Percentiles rank a stretch among this genome's conserved stretches.
These are phyloP conservation scores for Ametastegia equiseti DNA, from an alignment of 2,888 invertebrate genomes.

Conservation along the genomic window DNA sequence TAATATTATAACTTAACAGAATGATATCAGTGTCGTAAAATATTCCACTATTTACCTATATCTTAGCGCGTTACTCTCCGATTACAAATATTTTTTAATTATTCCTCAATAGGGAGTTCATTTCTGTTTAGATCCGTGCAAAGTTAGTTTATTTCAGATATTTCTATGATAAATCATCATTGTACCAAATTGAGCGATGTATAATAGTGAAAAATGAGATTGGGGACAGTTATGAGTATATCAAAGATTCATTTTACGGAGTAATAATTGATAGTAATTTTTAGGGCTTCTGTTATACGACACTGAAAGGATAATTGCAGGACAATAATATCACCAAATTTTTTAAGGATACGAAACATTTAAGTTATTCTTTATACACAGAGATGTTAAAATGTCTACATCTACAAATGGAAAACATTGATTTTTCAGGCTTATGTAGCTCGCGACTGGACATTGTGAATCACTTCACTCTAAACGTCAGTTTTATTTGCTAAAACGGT, in stretches of 20 bases:
- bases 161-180: not conserved
- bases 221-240: not conserved
- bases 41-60: not conserved
- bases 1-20: constrained; percentile 9
- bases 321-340: not conserved
- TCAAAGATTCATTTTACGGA: no score
- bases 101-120: not conserved
- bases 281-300: not conserved
- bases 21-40: constrained; percentile 21
- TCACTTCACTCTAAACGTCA: constrained; percentile 46
- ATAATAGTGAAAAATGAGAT: not conserved
- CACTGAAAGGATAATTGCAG: constrained; percentile 1
- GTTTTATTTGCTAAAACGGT: not conserved
- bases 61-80: no score
- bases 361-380: constrained; percentile 64
- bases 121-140: not conserved
- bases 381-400: constrained; percentile 65
- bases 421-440: constrained; percentile 65
- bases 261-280: not conserved
- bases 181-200: not conserved
- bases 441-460: constrained; percentile 66
- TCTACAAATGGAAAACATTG: constrained; percentile 73
- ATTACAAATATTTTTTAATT: not conserved
- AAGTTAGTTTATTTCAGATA: not conserved
- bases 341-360: constrained; percentile 56